Evolutionary conservation across 1,140 invertebrate species (phyloP).

Genomic region (Diploscapter pachys): DNA sequence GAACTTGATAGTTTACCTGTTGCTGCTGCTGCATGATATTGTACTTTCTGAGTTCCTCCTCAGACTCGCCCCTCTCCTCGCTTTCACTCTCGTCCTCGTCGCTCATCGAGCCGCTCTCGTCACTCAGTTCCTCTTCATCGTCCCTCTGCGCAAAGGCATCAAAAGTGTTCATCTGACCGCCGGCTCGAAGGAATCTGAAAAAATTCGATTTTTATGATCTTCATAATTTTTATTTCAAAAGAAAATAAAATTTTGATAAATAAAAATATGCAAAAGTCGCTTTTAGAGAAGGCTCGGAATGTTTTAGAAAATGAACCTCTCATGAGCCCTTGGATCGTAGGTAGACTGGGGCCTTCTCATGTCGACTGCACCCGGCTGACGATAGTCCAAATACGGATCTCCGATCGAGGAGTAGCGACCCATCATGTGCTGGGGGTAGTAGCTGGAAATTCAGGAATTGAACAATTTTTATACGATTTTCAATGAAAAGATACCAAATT

Average conservation of each 20-base stretch:
- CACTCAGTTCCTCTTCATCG: conserved; percentile 2
- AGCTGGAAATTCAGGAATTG: conserved; percentile 1
- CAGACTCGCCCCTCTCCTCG: conserved; percentile 8
- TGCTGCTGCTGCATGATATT: neutral
- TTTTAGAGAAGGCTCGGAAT: neutral
- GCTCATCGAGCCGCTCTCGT: conserved; percentile 1
- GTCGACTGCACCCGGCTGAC: neutral
- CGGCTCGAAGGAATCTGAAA: conserved; percentile 3
- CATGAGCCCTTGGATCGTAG: neutral
- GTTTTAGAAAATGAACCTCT: neutral
- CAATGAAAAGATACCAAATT: no score
- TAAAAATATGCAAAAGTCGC: neutral
- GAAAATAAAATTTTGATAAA: neutral
- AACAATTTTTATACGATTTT: no score
- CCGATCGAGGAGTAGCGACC: neutral
- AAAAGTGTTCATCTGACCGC: neutral
- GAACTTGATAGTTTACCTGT: conserved; percentile 1
- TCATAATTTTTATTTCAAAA: neutral
- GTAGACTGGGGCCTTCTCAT: conserved; percentile 7
- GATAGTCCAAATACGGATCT: conserved; percentile 1
- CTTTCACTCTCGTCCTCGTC: conserved; percentile 12
- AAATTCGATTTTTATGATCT: neutral
- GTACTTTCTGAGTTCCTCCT: conserved; percentile 6
- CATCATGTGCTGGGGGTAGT: neutral
- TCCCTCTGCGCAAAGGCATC: neutral